Evolutionary conservation across 1,140 invertebrate genomes (phyloP).

Genomic region (Apis mellifera): Amel_HAv3.1 CM009931.2:3201001-3201500

Average conservation of each 20-base stretch:
- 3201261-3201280: neutral
- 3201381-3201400: no score
- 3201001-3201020: no score
- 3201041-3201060: neutral
- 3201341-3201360: no score
- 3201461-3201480: no score
- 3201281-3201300: no score
- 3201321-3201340: no score
- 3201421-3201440: no score
- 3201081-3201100: neutral
- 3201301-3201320: neutral
- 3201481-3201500: no score
- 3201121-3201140: neutral
- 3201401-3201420: no score
- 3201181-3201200: neutral
- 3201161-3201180: neutral
- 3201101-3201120: neutral
- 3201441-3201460: no score
- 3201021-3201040: neutral
- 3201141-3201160: neutral
- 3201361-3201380: no score
- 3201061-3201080: neutral
- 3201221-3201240: slow-evolving; percentile 2
- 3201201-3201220: neutral
- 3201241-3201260: neutral